Percentiles rank a stretch among this genome's conserved stretches.
phyloP scores from a whole-genome alignment of 2,888 invertebrate species.

The Phyllotreta cruciferae region DNA sequence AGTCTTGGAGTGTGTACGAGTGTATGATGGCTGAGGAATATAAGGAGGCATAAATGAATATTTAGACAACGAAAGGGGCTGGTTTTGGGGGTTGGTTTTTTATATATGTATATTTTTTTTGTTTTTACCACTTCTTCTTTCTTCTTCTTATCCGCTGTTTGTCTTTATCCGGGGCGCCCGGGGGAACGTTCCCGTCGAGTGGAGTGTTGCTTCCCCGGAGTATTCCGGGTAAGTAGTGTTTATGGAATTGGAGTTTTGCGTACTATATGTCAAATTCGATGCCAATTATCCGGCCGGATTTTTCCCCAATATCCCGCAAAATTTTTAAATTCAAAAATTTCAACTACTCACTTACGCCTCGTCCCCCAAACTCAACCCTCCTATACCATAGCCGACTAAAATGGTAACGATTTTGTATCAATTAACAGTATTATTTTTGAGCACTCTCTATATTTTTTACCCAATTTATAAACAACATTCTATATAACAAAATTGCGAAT shows the following conservation, averaged over 20 bases:
- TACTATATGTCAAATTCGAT: slow-evolving; percentile 10
- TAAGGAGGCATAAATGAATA: slow-evolving; percentile 43
- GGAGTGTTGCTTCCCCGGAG: slow-evolving; percentile 10
- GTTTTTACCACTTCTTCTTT: too few relatives aligned
- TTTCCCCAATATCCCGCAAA: not conserved
- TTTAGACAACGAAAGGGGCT: slow-evolving; percentile 37
- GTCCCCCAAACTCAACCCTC: too few relatives aligned
- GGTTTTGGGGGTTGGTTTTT: slow-evolving; percentile 2
- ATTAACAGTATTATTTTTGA: too few relatives aligned
- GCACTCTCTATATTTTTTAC: too few relatives aligned
- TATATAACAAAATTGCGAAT: too few relatives aligned
- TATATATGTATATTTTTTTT: too few relatives aligned
- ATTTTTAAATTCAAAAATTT: too few relatives aligned
- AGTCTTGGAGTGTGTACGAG: slow-evolving; percentile 38
- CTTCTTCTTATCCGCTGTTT: not conserved
- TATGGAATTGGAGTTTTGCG: slow-evolving; percentile 23
- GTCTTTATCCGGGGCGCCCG: slow-evolving; percentile 11
- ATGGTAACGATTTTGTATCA: too few relatives aligned
- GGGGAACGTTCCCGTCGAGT: not conserved
- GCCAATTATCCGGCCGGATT: slow-evolving; percentile 13
- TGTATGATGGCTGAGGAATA: slow-evolving; percentile 23
- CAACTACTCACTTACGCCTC: too few relatives aligned
- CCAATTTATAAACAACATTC: too few relatives aligned
- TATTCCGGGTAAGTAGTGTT: slow-evolving; percentile 16
- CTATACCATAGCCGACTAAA: too few relatives aligned